Conservation (phyloP, 2,113 vertebrate genomes). For the Psophia crepitans region DNA sequence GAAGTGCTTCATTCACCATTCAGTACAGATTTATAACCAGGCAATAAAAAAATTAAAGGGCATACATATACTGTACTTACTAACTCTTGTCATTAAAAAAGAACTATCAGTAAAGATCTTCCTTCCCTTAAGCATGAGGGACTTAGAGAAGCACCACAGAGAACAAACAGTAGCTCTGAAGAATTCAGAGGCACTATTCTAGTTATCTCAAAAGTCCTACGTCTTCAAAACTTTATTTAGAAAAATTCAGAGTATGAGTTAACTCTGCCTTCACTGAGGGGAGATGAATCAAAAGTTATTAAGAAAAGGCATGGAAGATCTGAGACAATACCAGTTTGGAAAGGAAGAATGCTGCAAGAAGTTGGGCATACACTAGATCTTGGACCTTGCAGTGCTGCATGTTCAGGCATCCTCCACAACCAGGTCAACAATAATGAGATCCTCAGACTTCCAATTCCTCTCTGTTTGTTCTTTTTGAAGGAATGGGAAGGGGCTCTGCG, state of each 20-base stretch:
- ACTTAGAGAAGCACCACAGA: not conserved
- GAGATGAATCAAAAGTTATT: not conserved
- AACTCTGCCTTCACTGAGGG: not conserved
- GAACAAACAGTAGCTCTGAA: not conserved
- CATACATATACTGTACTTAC: not conserved
- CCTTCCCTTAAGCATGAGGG: not conserved
- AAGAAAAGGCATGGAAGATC: not conserved
- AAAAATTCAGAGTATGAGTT: not conserved
- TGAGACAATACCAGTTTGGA: not conserved
- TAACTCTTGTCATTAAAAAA: not conserved
- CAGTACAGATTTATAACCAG: not conserved
- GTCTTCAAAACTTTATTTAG: not conserved
- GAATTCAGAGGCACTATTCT: not conserved
- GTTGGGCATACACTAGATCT: not conserved
- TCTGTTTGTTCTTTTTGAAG: not conserved
- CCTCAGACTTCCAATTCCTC: not conserved
- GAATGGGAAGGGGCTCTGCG: not conserved
- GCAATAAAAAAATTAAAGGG: not conserved
- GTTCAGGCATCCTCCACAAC: not conserved
- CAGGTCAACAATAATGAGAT: not conserved
- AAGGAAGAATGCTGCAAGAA: not conserved
- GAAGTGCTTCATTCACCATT: not conserved
- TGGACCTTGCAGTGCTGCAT: not conserved
- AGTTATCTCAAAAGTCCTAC: not conserved
- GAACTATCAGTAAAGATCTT: not conserved